Conservation (phyloP, 2,888 invertebrate species). For the Pheosia tremula region DNA sequence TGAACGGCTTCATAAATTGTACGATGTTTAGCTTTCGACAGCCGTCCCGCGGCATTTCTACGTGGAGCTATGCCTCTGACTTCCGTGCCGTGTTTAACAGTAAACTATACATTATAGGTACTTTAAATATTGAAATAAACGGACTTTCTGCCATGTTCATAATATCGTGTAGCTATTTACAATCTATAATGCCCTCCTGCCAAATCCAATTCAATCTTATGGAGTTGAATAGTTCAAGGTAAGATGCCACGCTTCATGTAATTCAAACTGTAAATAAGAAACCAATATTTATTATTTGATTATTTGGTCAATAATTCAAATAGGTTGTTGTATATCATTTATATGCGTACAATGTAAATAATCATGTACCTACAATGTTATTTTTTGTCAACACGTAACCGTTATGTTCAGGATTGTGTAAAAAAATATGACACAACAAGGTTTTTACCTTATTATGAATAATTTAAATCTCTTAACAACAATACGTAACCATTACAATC, state of each 20-base stretch:
- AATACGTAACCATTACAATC: constrained; percentile 6
- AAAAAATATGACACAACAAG: neutral
- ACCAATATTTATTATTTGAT: no score
- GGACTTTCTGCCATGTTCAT: no score
- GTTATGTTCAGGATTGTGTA: no score
- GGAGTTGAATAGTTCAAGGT: neutral
- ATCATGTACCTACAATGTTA: no score
- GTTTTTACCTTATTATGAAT: neutral
- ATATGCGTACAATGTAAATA: no score
- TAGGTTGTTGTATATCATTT: no score
- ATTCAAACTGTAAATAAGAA: neutral
- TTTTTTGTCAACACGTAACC: no score
- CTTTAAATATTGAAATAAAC: neutral
- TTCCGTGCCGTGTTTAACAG: neutral
- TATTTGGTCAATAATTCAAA: no score
- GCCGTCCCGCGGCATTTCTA: constrained; percentile 45
- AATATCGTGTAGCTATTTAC: neutral
- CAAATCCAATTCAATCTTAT: neutral
- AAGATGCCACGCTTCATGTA: neutral
- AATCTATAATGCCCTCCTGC: neutral
- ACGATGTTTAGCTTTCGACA: constrained; percentile 57
- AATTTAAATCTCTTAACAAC: neutral
- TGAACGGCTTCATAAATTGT: constrained; percentile 63
- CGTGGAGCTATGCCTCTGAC: constrained; percentile 52
- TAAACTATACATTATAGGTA: neutral